Base-by-base conservation (phyloP, 2,888 invertebrate species). In the Auanema sp. region DNA sequence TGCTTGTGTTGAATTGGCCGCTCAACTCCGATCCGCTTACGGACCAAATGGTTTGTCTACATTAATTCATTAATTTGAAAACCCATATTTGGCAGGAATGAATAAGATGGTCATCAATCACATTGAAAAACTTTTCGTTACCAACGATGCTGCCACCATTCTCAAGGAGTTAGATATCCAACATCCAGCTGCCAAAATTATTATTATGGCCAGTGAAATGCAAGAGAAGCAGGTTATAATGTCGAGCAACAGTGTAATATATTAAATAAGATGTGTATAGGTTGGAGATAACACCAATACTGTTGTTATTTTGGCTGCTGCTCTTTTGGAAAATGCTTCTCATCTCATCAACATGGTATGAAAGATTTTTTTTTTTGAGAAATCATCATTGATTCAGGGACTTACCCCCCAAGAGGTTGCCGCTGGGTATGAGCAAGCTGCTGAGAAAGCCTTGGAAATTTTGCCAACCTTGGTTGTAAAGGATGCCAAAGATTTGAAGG, bases 21-120 rank as follows among this genome's bases (percentile, higher is more conserved):
- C 91, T 80, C 93, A 93, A 69, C 90, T 97, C 24, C 89, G 91
- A 71, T 92, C 96, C 23, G 92, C 96, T 1, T 98, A 93, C 85
- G 98, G 98, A 0, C 98, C 98, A 10, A 94, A 94, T 87, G 98
- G 97, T 77, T 91, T 91, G 92, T 51, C 24, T 41, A 11, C 51
- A 56, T 52, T 43, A 16, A 8, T 52, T 53, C 25, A 40, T 10
- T 18, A 21, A 10, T 10, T 47, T 47, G 47, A 47, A 47, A 10
- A 3, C 47, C 16, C 3, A 5, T 10, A 21, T 47, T 47, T 18
- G 16, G 24, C 66, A 86, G 87, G 87, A 60, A 86, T 87, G 83
- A 98, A 98, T 86, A 99, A 99, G 88, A 96, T 99, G 92, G 91
- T 99, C 23, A 97, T 99, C 65, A 99, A 98, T 86, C 96, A 98